These are phyloP conservation scores for Acanthis flammea DNA, from an alignment of 2,797 vertebrate genomes.

Conservation along the genomic window DNA sequence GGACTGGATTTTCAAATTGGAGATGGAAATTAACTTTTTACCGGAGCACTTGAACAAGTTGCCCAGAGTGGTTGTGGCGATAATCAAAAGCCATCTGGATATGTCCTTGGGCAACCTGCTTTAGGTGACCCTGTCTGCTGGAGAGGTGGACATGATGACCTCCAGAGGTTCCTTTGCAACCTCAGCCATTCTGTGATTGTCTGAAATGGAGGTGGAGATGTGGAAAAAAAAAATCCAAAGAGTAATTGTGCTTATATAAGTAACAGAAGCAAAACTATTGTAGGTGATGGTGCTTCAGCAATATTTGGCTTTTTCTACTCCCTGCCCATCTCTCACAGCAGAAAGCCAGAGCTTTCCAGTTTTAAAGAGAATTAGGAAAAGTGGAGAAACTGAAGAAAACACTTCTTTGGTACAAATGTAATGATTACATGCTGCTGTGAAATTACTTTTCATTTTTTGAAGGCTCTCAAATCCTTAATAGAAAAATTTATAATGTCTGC, in stretches of 20 bases:
- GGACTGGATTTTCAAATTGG: not conserved
- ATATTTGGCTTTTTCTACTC: not conserved
- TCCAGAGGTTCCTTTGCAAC: not conserved
- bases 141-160: not conserved
- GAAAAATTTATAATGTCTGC: not conserved
- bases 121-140: not conserved
- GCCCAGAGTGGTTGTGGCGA: not conserved
- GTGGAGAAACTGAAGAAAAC: not conserved
- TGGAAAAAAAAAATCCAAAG: fast-evolving
- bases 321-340: not conserved
- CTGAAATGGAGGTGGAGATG: not conserved
- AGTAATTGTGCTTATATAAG: not conserved
- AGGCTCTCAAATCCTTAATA: not conserved
- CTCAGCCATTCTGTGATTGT: not conserved
- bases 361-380: not conserved
- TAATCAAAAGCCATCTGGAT: not conserved
- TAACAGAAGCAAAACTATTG: not conserved
- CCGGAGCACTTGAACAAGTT: not conserved
- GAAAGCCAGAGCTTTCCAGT: not conserved
- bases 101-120: not conserved
- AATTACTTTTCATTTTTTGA: not conserved
- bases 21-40: not conserved
- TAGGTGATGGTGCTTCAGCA: not conserved
- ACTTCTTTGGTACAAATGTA: not conserved
- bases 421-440: not conserved